Percentiles rank a stretch among this genome's conserved stretches.
These are phyloP conservation scores for Drosophila ercepeae DNA, from an alignment of 1,140 invertebrate species.

Conservation along the genomic window DNA sequence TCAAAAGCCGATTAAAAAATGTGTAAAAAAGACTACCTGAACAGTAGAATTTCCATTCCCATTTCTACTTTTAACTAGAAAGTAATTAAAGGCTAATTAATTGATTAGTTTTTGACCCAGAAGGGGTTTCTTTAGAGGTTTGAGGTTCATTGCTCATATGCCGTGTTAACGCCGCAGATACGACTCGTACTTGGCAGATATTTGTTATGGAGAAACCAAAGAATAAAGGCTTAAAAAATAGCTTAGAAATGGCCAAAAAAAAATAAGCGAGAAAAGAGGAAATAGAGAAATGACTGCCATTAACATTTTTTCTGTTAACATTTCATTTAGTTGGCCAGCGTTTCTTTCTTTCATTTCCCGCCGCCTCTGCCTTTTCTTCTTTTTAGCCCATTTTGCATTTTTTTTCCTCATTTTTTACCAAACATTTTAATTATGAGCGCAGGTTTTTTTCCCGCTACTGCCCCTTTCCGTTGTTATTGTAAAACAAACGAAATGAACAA, in stretches of 20 bases:
- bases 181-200: too few species aligned
- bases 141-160: not conserved
- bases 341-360: constrained; percentile 47
- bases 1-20: not conserved
- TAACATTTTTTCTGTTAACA: constrained; percentile 67
- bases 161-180: too few species aligned
- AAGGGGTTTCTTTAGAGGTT: too few species aligned
- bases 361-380: constrained; percentile 34
- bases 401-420: constrained; percentile 18
- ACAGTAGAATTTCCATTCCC: too few species aligned
- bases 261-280: too few species aligned
- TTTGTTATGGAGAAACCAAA: not conserved
- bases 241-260: constrained; percentile 2
- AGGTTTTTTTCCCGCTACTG: constrained; percentile 10
- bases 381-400: not conserved
- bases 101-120: not conserved
- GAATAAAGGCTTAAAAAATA: constrained; percentile 1
- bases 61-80: too few species aligned
- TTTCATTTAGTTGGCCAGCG: constrained; percentile 68
- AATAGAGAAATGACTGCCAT: constrained; percentile 47
- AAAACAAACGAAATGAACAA: constrained; percentile 73
- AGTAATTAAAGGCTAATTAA: not conserved
- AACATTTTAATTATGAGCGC: constrained; percentile 72
- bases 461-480: constrained; percentile 54
- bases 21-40: too few species aligned